These are phyloP conservation scores for Acanthosepion esculentum DNA, from an alignment of 2,888 invertebrate genomes.

Conservation along the genomic window DNA sequence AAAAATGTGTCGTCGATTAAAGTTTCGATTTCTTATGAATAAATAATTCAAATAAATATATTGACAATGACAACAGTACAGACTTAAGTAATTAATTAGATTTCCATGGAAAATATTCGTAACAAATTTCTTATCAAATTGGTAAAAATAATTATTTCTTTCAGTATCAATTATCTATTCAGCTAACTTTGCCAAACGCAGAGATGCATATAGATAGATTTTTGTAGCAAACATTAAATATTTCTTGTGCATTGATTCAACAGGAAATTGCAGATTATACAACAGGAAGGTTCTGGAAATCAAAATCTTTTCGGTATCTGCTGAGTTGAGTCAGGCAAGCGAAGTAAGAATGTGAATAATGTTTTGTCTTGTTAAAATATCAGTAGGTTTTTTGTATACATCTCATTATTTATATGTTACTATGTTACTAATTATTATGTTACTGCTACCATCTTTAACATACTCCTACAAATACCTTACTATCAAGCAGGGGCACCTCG, in stretches of 20 bases:
- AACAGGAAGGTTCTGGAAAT: background rate
- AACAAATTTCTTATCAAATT: background rate
- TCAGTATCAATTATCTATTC: background rate
- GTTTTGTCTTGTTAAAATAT: too few species aligned
- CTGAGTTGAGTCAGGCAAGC: background rate
- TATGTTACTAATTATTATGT: too few species aligned
- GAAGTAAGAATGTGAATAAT: too few species aligned
- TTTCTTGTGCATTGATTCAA: background rate
- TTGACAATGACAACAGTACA: background rate
- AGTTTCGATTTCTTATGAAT: background rate
- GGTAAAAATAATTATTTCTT: background rate
- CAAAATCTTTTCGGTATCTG: background rate
- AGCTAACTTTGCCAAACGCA: background rate
- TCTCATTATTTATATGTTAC: too few species aligned
- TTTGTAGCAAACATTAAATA: background rate
- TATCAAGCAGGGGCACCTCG: too few species aligned
- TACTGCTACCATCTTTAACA: too few species aligned
- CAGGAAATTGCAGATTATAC: background rate
- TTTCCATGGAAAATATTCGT: background rate
- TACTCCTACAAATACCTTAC: too few species aligned
- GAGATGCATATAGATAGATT: background rate
- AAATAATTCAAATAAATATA: background rate
- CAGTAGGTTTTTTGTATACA: too few species aligned
- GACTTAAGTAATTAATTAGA: background rate
- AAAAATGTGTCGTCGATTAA: background rate